Percentiles rank a stretch among this genome's conserved stretches.
phyloP scores from a whole-genome alignment of 64 coral and sea anemone species.

The Actinia tenebrosa region DNA sequence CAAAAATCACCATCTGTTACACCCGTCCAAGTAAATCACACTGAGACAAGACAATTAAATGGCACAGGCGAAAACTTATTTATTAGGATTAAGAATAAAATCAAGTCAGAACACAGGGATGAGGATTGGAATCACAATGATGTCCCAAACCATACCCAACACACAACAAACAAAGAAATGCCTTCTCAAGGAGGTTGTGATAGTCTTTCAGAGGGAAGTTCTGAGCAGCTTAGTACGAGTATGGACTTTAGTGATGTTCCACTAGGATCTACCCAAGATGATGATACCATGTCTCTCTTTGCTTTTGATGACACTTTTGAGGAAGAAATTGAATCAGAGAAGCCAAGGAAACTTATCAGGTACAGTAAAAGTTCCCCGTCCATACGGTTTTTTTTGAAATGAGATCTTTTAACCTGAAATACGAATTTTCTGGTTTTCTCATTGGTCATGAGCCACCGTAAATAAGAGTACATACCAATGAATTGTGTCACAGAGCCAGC shows the following conservation, averaged over 20 bases:
- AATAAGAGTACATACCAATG: too few species aligned
- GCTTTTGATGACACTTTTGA: neutral
- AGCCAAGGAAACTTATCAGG: neutral
- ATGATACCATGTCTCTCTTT: conserved; percentile 26
- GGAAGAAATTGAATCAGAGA: neutral
- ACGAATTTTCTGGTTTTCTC: too few species aligned
- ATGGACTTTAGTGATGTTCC: conserved; percentile 23
- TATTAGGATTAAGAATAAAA: neutral
- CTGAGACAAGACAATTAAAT: neutral
- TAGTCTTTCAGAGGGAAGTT: conserved; percentile 7
- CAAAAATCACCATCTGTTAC: neutral
- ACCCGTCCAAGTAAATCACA: neutral
- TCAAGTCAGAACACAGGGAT: neutral
- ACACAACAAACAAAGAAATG: neutral
- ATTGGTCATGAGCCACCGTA: too few species aligned
- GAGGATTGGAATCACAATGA: neutral
- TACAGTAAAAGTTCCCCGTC: neutral
- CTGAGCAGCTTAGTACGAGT: neutral
- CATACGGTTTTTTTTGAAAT: too few species aligned
- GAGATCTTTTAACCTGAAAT: too few species aligned
- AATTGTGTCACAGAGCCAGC: too few species aligned
- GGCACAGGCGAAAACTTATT: neutral
- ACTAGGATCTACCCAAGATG: neutral
- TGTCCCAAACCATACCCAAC: neutral
- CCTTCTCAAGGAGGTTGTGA: neutral